These are phyloP conservation scores for Porites lobata DNA, from an alignment of 92 coral and sea anemone genomes.

Conservation along the genomic window DNA sequence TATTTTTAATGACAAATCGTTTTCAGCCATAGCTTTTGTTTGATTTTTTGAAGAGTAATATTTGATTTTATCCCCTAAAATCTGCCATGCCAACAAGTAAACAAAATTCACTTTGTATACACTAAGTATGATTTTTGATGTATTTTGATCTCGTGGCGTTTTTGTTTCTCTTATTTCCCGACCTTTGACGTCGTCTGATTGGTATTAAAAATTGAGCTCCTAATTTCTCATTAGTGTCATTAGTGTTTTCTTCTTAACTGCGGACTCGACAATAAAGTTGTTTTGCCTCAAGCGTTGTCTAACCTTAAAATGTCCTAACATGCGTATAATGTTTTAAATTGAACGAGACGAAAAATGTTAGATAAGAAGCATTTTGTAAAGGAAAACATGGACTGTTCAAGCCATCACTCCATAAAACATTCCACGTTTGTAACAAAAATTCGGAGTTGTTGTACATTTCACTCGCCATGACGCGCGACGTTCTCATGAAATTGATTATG, in stretches of 20 bases:
- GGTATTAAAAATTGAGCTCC: neutral
- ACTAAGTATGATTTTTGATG: neutral
- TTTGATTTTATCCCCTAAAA: no score
- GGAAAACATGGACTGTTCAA: neutral
- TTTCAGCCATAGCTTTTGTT: no score
- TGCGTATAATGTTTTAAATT: neutral
- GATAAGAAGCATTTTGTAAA: neutral
- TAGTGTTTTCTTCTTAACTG: neutral
- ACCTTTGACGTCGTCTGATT: neutral
- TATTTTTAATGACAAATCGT: no score
- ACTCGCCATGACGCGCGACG: neutral
- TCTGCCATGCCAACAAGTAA: no score
- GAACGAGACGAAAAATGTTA: neutral
- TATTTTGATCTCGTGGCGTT: neutral
- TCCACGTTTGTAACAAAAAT: no score
- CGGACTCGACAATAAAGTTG: neutral
- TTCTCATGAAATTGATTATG: neutral
- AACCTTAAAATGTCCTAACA: neutral
- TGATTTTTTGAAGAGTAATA: no score
- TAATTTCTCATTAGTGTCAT: neutral
- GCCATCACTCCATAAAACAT: no score
- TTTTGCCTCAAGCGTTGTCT: neutral
- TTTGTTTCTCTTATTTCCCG: conserved; percentile 18
- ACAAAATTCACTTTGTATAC: no score
- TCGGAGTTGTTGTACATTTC: neutral